Evolutionary conservation across 2,797 vertebrate species (phyloP).

Genomic region (Lacerta viridis): DNA sequence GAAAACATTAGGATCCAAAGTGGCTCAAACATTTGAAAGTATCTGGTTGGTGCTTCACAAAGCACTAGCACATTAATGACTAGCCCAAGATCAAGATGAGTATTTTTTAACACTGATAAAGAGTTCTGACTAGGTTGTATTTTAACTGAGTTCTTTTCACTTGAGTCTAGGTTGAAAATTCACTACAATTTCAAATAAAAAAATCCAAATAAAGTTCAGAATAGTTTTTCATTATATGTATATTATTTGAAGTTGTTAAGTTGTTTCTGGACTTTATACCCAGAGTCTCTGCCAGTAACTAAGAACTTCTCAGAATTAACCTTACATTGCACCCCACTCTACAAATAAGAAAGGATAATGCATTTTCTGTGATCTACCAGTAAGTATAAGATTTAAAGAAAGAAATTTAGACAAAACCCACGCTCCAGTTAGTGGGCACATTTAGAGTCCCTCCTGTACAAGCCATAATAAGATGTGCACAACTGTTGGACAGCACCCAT

Average conservation of each 20-base stretch:
- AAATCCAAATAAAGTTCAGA: background rate
- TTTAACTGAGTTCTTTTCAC: background rate
- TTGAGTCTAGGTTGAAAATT: background rate
- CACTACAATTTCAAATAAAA: background rate
- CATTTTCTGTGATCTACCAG: background rate
- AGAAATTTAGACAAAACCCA: background rate
- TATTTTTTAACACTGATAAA: background rate
- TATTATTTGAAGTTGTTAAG: background rate
- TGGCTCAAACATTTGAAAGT: background rate
- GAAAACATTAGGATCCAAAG: background rate
- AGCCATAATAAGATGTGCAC: background rate
- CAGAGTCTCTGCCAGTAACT: constrained; percentile 12
- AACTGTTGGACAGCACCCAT: background rate
- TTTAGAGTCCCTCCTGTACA: background rate
- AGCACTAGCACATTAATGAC: background rate
- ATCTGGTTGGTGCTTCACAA: background rate
- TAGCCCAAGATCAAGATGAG: background rate
- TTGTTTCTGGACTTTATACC: background rate
- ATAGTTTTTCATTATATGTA: background rate
- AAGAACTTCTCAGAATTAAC: background rate
- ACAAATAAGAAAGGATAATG: background rate
- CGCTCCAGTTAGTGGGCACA: background rate
- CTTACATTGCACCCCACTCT: background rate
- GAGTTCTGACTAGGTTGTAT: too few relatives aligned
- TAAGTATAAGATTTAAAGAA: background rate